Base-by-base conservation (phyloP, 2,888 invertebrate species). In the Nomada fabriciana region DNA sequence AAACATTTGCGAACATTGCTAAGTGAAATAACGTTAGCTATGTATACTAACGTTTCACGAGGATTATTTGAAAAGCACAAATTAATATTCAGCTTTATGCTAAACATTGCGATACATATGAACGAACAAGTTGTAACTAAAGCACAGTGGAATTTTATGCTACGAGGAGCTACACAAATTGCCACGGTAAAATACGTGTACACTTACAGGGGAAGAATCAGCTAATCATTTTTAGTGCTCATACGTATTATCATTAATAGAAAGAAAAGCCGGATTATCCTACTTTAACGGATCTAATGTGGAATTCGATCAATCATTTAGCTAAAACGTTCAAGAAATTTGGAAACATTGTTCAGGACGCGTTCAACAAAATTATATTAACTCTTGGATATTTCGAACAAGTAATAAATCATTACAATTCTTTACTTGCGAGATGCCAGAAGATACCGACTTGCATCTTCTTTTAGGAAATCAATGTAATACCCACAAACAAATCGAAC, bases 11-110 rank as follows among this genome's bases (percentile, higher is more conserved):
- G 95, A 25, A 96, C 96, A 80, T 94, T 99, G 2, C 96, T 96
- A 88, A 94, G 95, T 23, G 97, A 97, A 93, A 98, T 98, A 86
- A 97, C 98, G 0, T 95, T 96, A 71, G 96, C 97, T 0, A 96
- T 98, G 57, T 98, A 98, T 92, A 96, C 96, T 11, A 98, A 98
- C 91, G 97, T 98, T 50, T 98, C 98, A 0, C 95, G 98, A 74
- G 98, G 98, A 0, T 95, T 99, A 13, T 98, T 98, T 91, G 98
- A 98, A 93, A 96, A 96, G 80, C 98, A 99, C 94, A 98, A 98
- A 94, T 95, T 98, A 0, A 96, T 98, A 75, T 98, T 97, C 93
- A 98, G 97, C 91, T 97, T 98, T 91, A 95, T 98, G 94, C 94
- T 98, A 18, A 97, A 97, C 89, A 95, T 96, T 82, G 96, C 97